Conservation (phyloP, 2,113 vertebrate species). For the Apistogramma diplotaenia region DNA sequence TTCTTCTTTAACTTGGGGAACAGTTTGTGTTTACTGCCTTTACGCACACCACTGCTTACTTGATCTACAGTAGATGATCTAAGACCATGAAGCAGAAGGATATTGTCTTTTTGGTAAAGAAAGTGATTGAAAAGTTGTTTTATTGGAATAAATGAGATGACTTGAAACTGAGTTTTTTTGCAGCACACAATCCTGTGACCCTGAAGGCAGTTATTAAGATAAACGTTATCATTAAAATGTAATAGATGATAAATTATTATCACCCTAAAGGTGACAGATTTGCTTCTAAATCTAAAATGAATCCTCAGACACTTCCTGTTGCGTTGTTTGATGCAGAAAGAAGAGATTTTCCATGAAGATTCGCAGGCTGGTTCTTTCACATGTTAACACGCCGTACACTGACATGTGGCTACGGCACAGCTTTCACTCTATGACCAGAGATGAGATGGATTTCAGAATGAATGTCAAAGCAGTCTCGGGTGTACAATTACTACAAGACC, state of each 20-base stretch:
- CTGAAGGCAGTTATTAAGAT: background rate
- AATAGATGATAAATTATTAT: background rate
- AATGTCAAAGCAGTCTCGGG: slow-evolving; percentile 46
- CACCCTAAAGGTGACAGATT: background rate
- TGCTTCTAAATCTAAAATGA: background rate
- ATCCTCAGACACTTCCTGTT: background rate
- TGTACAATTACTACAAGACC: slow-evolving; percentile 63
- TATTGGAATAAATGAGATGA: background rate
- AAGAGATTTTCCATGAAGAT: background rate
- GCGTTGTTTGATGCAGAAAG: background rate
- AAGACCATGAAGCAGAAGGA: background rate
- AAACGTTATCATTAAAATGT: background rate
- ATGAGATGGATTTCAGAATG: slow-evolving; percentile 46
- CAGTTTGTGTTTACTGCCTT: background rate
- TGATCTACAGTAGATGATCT: background rate
- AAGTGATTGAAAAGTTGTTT: background rate
- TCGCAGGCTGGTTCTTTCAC: background rate
- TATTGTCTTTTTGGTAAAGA: background rate
- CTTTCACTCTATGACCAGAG: slow-evolving; percentile 1
- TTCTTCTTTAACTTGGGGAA: background rate
- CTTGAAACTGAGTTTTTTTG: background rate
- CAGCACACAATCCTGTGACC: background rate
- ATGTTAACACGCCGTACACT: slow-evolving; percentile 10
- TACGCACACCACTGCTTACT: background rate
- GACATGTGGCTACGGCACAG: background rate